Conservation (phyloP, 1,140 invertebrate genomes). For the Lepidotrigona ventralis region DNA sequence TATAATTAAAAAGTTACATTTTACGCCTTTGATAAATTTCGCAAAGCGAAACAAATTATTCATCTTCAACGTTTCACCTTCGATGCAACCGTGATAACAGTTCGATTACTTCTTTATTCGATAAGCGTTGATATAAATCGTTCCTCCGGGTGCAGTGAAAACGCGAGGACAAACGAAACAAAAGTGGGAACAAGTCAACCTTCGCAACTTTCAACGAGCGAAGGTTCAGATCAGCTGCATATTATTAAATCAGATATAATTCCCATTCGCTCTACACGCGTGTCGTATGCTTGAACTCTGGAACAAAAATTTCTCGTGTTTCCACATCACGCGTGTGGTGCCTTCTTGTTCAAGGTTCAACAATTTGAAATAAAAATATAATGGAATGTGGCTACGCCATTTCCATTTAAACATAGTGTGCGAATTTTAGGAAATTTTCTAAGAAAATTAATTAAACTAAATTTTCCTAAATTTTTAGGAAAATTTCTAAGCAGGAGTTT, state of each 20-base stretch:
- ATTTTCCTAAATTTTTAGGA: too few relatives aligned
- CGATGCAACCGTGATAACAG: neutral
- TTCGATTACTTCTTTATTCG: neutral
- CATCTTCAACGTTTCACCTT: neutral
- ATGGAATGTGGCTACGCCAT: neutral
- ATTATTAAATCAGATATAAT: constrained; percentile 5
- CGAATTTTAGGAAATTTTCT: too few relatives aligned
- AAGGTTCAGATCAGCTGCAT: constrained; percentile 3
- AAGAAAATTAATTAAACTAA: too few relatives aligned
- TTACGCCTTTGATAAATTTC: too few relatives aligned
- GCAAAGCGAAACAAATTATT: neutral
- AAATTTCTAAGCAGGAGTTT: too few relatives aligned
- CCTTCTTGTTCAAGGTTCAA: neutral
- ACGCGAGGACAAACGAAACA: constrained; percentile 1
- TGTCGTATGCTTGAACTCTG: neutral
- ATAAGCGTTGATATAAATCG: neutral
- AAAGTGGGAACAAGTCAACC: constrained; percentile 37
- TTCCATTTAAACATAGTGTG: neutral
- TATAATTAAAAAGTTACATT: too few relatives aligned
- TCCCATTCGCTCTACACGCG: neutral
- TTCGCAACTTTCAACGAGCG: constrained; percentile 25
- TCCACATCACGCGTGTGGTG: neutral
- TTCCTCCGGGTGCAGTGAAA: neutral
- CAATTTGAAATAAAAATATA: neutral
- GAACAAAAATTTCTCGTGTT: neutral